Conservation (phyloP, 2,797 vertebrate species). For the Miichthys miiuy region DNA sequence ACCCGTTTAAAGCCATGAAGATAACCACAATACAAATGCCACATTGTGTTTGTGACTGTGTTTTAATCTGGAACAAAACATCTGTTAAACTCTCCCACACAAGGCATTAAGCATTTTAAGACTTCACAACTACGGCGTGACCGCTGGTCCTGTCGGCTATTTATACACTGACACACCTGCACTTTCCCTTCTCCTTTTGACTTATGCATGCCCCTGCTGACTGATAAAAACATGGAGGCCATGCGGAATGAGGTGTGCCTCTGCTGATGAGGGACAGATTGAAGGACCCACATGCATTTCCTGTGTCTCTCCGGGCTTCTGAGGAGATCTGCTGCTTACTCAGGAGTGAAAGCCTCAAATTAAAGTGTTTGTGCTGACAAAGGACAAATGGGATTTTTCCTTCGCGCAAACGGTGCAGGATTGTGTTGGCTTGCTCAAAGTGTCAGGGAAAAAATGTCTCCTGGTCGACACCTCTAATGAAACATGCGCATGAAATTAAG, state of each 20-base stretch:
- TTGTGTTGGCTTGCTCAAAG: slow-evolving; percentile 91
- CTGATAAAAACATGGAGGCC: slow-evolving; percentile 80
- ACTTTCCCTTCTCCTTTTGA: slow-evolving; percentile 70
- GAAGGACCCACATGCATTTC: slow-evolving; percentile 85
- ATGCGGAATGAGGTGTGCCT: slow-evolving; percentile 76
- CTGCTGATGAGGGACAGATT: slow-evolving; percentile 83
- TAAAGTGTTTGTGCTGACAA: slow-evolving; percentile 99
- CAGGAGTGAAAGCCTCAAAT: slow-evolving; percentile 97
- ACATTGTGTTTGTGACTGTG: neutral
- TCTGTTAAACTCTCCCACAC: slow-evolving; percentile 28
- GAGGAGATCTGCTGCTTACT: slow-evolving; percentile 93
- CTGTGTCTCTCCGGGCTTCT: slow-evolving; percentile 84
- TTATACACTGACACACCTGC: slow-evolving; percentile 68
- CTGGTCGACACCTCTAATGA: slow-evolving; percentile 90
- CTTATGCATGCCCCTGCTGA: slow-evolving; percentile 76
- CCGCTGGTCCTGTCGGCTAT: slow-evolving; percentile 45
- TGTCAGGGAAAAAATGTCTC: slow-evolving; percentile 85
- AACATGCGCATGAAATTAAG: slow-evolving; percentile 93
- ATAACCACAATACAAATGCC: neutral
- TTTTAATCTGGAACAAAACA: neutral
- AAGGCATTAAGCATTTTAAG: slow-evolving; percentile 31
- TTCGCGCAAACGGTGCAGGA: slow-evolving; percentile 94
- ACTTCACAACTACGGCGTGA: slow-evolving; percentile 37
- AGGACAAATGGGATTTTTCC: slow-evolving; percentile 92
- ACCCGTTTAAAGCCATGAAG: neutral